Conservation (phyloP, 2,797 vertebrate genomes). For the Miichthys miiuy region DNA sequence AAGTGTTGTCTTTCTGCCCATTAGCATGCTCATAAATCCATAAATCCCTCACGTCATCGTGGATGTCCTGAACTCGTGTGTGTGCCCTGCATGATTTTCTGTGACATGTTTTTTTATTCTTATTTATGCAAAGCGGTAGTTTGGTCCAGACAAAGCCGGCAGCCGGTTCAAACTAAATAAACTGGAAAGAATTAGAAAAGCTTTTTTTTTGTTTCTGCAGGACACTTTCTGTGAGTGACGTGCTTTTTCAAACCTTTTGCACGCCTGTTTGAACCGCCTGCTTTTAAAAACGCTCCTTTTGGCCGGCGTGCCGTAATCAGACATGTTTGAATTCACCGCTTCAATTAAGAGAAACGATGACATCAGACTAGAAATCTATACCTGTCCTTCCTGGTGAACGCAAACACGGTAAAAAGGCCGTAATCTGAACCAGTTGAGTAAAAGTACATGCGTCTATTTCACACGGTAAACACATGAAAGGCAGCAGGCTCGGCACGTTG, state of each 20-base stretch:
- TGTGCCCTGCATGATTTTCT: constrained; percentile 43
- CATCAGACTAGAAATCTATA: constrained; percentile 49
- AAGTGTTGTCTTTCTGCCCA: constrained; percentile 18
- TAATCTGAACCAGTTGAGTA: constrained; percentile 54
- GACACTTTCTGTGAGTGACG: constrained; percentile 8
- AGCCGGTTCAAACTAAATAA: constrained; percentile 3
- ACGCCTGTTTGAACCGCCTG: neutral
- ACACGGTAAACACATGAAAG: constrained; percentile 71
- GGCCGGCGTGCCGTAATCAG: neutral
- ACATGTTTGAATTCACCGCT: constrained; percentile 14
- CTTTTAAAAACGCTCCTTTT: constrained; percentile 12
- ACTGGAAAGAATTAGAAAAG: neutral
- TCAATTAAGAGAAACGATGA: constrained; percentile 42
- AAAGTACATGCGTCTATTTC: constrained; percentile 59
- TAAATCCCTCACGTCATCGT: constrained; percentile 38
- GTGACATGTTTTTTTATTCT: constrained; percentile 29
- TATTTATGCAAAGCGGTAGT: constrained; percentile 26
- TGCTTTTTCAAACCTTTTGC: constrained; percentile 6
- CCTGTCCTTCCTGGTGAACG: constrained; percentile 29
- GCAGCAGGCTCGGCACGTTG: constrained; percentile 72
- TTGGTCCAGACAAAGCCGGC: constrained; percentile 17
- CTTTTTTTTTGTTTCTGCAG: constrained; percentile 7
- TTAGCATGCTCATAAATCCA: constrained; percentile 23
- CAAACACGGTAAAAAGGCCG: constrained; percentile 45
- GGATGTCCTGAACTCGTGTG: constrained; percentile 37